A percentile compares a stretch with the other conserved stretches of the same genome.
Evolutionary conservation across 37 sponge, comb jelly and placozoan genomes (phyloP).

Genomic region (Aphrocallistes beatrix): DNA sequence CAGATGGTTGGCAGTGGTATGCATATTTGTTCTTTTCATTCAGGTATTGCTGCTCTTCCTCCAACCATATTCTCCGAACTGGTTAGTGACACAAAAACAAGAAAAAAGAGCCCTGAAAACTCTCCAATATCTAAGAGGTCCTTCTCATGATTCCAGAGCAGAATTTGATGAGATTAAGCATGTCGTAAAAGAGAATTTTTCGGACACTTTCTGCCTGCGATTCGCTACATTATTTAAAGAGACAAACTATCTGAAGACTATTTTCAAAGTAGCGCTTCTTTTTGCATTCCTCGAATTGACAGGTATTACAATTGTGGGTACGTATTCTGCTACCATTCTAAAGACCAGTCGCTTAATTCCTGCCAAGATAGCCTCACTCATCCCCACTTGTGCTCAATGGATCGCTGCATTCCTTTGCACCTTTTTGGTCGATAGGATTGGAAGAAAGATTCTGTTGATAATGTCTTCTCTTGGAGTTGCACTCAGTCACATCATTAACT

Average conservation of each 20-base stretch:
- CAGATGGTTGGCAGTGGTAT: no score
- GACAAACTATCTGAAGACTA: neutral
- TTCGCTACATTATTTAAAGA: conserved; percentile 18
- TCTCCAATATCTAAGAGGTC: conserved; percentile 38
- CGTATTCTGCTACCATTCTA: conserved; percentile 26
- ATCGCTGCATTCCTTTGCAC: conserved; percentile 20
- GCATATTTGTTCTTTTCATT: no score
- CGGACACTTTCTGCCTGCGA: neutral
- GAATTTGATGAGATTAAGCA: conserved; percentile 48
- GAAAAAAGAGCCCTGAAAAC: conserved; percentile 4
- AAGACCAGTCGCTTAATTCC: neutral
- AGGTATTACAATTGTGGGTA: conserved; percentile 19
- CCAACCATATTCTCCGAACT: no score
- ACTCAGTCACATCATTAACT: no score
- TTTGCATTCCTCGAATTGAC: conserved; percentile 33
- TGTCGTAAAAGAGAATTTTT: neutral
- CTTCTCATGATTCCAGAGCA: neutral
- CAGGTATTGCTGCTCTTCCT: no score
- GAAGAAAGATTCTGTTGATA: conserved; percentile 43
- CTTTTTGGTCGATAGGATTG: conserved; percentile 36
- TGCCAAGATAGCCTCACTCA: conserved; percentile 14
- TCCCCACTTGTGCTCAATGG: conserved; percentile 18
- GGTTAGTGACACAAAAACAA: no score
- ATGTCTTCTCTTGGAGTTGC: conserved; percentile 23
- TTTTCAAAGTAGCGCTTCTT: conserved; percentile 18